Percentiles rank a stretch among this genome's conserved stretches.
Evolutionary conservation across 2,888 invertebrate genomes (phyloP).

Genomic region (Corbicula japonica): DNA sequence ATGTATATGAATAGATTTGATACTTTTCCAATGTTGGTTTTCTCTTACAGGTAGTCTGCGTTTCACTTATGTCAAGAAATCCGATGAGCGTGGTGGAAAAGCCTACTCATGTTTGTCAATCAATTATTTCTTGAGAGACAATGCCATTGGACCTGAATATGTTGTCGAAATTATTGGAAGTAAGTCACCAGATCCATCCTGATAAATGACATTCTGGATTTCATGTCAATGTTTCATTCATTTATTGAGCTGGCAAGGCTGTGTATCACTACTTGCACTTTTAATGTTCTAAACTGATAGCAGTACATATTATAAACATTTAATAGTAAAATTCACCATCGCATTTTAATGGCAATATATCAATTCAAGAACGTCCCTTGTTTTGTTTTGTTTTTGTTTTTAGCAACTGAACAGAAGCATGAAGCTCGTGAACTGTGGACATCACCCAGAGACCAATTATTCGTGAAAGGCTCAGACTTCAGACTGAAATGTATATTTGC

Average conservation of each 20-base stretch:
- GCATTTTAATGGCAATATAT: not conserved
- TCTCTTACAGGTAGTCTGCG: slow-evolving; percentile 93
- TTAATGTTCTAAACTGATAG: not conserved
- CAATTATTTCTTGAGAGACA: slow-evolving; percentile 90
- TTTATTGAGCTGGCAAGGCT: not conserved
- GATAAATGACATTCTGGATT: not conserved
- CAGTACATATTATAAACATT: not conserved
- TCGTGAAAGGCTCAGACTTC: slow-evolving; percentile 93
- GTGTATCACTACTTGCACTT: not conserved
- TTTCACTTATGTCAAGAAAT: slow-evolving; percentile 97
- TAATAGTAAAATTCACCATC: not conserved
- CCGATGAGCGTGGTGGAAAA: slow-evolving; percentile 92
- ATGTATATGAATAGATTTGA: not conserved
- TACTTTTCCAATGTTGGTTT: not conserved
- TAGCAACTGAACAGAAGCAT: slow-evolving; percentile 68
- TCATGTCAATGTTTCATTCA: not conserved
- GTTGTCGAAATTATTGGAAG: slow-evolving; percentile 75
- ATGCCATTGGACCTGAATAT: slow-evolving; percentile 78
- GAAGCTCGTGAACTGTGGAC: slow-evolving; percentile 89
- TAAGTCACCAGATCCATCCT: slow-evolving; percentile 52
- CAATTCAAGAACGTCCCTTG: not conserved
- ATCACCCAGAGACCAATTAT: slow-evolving; percentile 95
- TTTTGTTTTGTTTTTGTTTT: slow-evolving; percentile 5
- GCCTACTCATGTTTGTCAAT: slow-evolving; percentile 95
- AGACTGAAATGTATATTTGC: slow-evolving; percentile 98